Evolutionary conservation across 2,888 invertebrate species (phyloP).

Genomic region (Epirrita christyi): DNA sequence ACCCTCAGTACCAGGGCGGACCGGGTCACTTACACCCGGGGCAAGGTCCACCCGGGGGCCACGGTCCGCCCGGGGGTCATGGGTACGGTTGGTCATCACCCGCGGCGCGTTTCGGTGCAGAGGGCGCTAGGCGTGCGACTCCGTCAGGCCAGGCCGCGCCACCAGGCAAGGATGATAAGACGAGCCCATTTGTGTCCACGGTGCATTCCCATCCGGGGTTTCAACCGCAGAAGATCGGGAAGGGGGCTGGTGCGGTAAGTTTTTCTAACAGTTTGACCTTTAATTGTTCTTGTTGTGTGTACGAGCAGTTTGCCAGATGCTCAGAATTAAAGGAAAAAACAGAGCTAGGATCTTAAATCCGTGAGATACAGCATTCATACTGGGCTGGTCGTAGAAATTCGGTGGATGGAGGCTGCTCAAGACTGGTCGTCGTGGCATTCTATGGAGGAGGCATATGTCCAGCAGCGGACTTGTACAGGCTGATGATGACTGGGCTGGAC

Average conservation of each 20-base stretch:
- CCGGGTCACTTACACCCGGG: slow-evolving; percentile 49
- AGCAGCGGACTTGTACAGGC: too few relatives aligned
- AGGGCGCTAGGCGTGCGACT: slow-evolving; percentile 70
- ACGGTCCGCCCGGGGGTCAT: slow-evolving; percentile 54
- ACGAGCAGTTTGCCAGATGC: too few relatives aligned
- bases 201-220: slow-evolving; percentile 96
- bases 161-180: slow-evolving; percentile 85
- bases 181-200: slow-evolving; percentile 94
- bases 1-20: slow-evolving; percentile 79
- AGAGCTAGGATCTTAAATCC: too few relatives aligned
- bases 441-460: too few relatives aligned
- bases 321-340: too few relatives aligned
- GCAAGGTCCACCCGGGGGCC: slow-evolving; percentile 51
- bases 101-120: slow-evolving; percentile 82
- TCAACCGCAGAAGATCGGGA: slow-evolving; percentile 96
- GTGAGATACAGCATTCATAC: too few relatives aligned
- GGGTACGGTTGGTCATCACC: slow-evolving; percentile 45
- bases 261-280: not conserved
- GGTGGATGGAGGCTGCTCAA: too few relatives aligned
- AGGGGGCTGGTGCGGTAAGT: slow-evolving; percentile 86
- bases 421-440: too few relatives aligned
- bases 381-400: too few relatives aligned
- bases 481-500: too few relatives aligned
- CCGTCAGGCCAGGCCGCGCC: slow-evolving; percentile 47
- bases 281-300: not conserved